Conservation (phyloP, 2,797 vertebrate species). For the Myripristis jacobus region DNA sequence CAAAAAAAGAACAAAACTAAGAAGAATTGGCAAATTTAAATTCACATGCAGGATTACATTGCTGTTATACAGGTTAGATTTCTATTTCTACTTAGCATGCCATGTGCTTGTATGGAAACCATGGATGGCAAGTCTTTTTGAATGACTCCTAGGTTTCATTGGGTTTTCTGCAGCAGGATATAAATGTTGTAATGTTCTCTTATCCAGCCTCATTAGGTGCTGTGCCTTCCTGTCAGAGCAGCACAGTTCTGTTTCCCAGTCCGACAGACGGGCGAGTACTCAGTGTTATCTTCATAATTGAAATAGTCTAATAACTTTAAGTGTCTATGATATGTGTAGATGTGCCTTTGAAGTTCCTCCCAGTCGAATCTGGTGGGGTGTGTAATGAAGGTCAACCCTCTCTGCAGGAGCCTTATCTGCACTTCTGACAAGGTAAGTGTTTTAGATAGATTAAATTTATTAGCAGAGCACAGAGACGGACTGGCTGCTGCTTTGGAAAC, state of each 20-base stretch:
- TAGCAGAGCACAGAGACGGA: neutral
- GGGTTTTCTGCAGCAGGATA: neutral
- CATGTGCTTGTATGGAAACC: too few relatives aligned
- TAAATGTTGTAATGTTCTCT: neutral
- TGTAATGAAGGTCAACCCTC: neutral
- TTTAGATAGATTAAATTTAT: constrained; percentile 24
- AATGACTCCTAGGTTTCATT: neutral
- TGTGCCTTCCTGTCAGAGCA: neutral
- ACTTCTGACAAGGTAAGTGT: constrained; percentile 11
- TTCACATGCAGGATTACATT: too few relatives aligned
- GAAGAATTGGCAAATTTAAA: too few relatives aligned
- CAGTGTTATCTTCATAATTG: neutral
- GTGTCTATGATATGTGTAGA: neutral
- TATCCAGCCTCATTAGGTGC: neutral
- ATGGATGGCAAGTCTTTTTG: neutral
- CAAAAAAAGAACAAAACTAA: too few relatives aligned
- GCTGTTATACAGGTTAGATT: too few relatives aligned
- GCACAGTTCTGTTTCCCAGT: neutral
- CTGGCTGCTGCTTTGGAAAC: neutral
- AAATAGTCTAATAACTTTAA: neutral
- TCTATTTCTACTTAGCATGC: too few relatives aligned
- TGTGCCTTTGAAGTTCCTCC: neutral
- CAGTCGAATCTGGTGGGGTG: neutral
- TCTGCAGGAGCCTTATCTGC: neutral
- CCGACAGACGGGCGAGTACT: too few relatives aligned